Conservation (phyloP, 1,140 invertebrate genomes). For the Monomorium pharaonis region DNA sequence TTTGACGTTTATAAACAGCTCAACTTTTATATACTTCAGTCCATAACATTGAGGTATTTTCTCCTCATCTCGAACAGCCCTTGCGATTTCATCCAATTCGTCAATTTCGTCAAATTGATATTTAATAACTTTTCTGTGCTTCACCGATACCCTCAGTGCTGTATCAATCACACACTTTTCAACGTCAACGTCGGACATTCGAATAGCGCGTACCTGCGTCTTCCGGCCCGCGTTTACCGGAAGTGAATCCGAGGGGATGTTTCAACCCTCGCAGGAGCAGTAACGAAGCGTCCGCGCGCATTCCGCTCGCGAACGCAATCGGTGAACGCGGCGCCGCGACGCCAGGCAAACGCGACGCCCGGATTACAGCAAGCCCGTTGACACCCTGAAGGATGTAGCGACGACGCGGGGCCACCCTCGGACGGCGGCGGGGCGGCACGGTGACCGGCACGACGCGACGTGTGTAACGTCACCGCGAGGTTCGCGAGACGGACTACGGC, state of each 20-base stretch:
- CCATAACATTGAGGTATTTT: not conserved
- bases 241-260: not conserved
- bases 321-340: not conserved
- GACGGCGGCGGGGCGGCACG: conserved; percentile 29
- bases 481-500: conserved; percentile 79
- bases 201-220: conserved; percentile 4
- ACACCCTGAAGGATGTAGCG: not conserved
- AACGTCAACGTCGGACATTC: not conserved
- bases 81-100: not conserved
- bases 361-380: not conserved
- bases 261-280: not conserved
- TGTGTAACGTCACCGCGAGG: conserved; percentile 73
- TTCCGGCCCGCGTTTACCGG: conserved; percentile 22
- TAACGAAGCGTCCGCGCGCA: conserved; percentile 25
- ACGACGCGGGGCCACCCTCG: conserved; percentile 7
- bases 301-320: not conserved
- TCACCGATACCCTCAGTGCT: not conserved
- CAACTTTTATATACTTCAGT: not conserved
- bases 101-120: not conserved
- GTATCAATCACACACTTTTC: not conserved
- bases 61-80: not conserved
- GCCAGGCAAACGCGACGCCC: conserved; percentile 4
- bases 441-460: conserved; percentile 57
- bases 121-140: not conserved
- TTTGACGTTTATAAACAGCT: not conserved